Evolutionary conservation across 2,797 vertebrate genomes (phyloP).

Genomic region (Phrynocephalus vlangalii): DNA sequence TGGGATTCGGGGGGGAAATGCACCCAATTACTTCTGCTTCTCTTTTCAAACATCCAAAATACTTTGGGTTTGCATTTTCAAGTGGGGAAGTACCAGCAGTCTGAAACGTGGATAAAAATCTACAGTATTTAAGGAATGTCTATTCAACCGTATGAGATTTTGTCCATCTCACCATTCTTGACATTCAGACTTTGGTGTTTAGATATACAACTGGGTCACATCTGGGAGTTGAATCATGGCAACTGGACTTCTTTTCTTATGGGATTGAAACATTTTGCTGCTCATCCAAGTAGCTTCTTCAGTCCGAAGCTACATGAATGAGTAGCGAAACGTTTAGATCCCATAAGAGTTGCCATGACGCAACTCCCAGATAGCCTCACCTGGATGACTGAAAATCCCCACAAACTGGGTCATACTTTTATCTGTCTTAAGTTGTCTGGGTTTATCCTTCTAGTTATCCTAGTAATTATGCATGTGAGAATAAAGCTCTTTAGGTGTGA

Average conservation of each 20-base stretch:
- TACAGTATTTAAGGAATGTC: background rate
- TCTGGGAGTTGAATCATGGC: background rate
- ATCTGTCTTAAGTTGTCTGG: no score
- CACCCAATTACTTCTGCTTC: background rate
- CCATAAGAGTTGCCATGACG: no score
- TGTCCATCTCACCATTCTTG: background rate
- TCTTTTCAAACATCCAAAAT: background rate
- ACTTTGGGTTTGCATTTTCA: background rate
- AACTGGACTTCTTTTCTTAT: no score
- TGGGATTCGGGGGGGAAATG: background rate
- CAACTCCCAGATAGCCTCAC: no score
- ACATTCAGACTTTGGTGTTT: background rate
- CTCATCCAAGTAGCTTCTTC: no score
- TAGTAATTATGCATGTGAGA: slow-evolving; percentile 19
- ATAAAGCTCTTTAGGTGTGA: background rate
- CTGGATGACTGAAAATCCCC: no score
- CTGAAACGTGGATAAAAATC: background rate
- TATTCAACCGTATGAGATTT: background rate
- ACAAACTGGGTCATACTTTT: no score
- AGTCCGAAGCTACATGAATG: no score
- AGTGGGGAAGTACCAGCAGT: background rate
- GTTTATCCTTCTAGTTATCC: slow-evolving; percentile 30
- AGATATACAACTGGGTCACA: background rate
- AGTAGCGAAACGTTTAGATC: no score
- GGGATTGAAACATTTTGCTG: no score